Base-by-base conservation (phyloP, 2,888 invertebrate genomes). In the Smittia sp. region DNA sequence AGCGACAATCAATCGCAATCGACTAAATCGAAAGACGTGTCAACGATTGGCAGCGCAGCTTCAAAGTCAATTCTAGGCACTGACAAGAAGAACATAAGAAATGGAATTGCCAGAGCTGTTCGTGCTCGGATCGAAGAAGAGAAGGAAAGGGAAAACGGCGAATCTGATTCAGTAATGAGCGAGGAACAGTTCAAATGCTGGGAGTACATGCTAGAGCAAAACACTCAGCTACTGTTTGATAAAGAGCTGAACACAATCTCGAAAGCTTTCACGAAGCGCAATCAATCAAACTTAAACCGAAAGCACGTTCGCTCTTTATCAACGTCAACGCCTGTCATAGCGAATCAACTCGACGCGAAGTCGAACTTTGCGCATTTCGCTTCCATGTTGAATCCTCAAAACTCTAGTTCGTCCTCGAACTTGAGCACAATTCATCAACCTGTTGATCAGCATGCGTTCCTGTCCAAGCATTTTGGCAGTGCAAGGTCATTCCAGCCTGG, bases 121-220 rank as follows among this genome's bases (percentile, higher is more conserved):
- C 81, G 88, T 25, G 87, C 88, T 0, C 81, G 86, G 54, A 85
- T 88, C n/a, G 89, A 90, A 77, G 87, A 87, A 80, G 87, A 79
- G 82, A 83, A 84, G 54, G 84, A 86, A 69, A 85, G 85, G 72
- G 86, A 87, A 77, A 77, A 80, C 1, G 85, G 85, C 70, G 86
- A 87, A 77, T 84, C 84, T 1, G 86, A 86, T 79, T 86, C 85
- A 0, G 86, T 84, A 7, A 84, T 90, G 74, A 89, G 91, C 1
- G 94, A 93, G 78, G 94, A 94, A 80, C 94, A 94, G 79, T 93
- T 93, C 79, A 91, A 93, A 79, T 94, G 94, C 79, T 94, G 94
- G 94, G 94, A 94, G 78, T 94, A 94, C 78, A 94, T 94, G 93
- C 81, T 94, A 66, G 94, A 94, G 79, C 93, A 94, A 80, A 94